Conservation (phyloP, 2,113 vertebrate genomes). For the Lutjanus erythropterus region DNA sequence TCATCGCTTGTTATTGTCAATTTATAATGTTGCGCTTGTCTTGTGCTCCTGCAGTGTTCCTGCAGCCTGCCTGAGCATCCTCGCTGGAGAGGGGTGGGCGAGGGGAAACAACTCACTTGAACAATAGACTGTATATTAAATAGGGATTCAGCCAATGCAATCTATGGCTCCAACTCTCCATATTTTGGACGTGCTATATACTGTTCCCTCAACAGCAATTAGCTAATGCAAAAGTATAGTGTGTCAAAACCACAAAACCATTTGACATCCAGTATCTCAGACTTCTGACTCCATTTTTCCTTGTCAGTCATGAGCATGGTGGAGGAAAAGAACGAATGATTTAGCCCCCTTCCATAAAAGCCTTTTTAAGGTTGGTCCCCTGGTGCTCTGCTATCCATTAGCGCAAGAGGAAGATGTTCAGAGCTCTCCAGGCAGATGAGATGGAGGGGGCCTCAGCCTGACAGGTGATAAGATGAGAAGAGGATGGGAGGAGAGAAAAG, state of each 20-base stretch:
- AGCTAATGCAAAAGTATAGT: not conserved
- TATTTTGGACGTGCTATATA: too few relatives aligned
- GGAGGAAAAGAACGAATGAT: slow-evolving; percentile 2
- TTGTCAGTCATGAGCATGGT: slow-evolving; percentile 12
- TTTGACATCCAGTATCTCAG: not conserved
- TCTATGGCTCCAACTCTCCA: too few relatives aligned
- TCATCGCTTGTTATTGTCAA: too few relatives aligned
- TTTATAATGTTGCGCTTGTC: too few relatives aligned
- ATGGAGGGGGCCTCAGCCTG: slow-evolving; percentile 2
- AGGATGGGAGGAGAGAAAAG: slow-evolving; percentile 9
- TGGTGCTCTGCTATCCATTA: slow-evolving; percentile 62
- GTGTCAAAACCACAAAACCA: not conserved
- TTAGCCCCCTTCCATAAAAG: slow-evolving; percentile 46
- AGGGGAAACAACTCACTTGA: too few relatives aligned
- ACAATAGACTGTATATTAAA: too few relatives aligned
- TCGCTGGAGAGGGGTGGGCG: too few relatives aligned
- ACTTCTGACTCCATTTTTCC: slow-evolving; percentile 9
- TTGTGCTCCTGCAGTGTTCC: too few relatives aligned
- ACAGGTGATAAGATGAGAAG: slow-evolving; percentile 27
- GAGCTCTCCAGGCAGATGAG: slow-evolving; percentile 26
- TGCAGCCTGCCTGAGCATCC: too few relatives aligned
- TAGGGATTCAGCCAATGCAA: too few relatives aligned
- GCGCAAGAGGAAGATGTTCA: slow-evolving; percentile 30
- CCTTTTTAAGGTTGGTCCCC: slow-evolving; percentile 50
- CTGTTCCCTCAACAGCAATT: not conserved